phyloP scores from a whole-genome alignment of 2,113 vertebrate genomes.

The Phalacrocorax brasilianus region DNA sequence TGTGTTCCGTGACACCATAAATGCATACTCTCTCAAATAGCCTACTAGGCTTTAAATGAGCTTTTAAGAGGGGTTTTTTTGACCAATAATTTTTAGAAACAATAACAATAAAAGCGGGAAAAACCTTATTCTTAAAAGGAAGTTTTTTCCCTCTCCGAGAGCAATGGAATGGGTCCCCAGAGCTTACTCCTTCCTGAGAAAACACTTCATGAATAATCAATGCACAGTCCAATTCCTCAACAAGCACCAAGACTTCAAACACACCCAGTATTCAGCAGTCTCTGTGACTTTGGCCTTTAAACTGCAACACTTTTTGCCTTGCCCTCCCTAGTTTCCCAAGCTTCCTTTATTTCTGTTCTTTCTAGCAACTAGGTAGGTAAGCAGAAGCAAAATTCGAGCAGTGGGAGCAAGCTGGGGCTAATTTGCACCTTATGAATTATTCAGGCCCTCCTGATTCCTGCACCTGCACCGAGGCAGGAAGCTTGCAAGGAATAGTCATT shows the following conservation, averaged over 20 bases:
- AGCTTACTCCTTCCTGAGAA: slow-evolving; percentile 26
- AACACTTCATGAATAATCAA: slow-evolving; percentile 43
- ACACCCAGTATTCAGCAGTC: background rate
- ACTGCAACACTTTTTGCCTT: background rate
- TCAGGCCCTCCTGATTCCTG: slow-evolving; percentile 73
- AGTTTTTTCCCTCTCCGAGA: background rate
- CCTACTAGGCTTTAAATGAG: background rate
- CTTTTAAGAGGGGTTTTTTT: background rate
- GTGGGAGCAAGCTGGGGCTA: slow-evolving; percentile 55
- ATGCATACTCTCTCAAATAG: background rate
- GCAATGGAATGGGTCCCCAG: background rate
- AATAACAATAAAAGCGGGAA: background rate
- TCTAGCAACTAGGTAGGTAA: slow-evolving; percentile 67
- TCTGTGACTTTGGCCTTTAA: slow-evolving; percentile 27
- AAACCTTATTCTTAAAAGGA: slow-evolving; percentile 8
- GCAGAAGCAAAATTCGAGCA: slow-evolving; percentile 55
- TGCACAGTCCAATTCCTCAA: background rate
- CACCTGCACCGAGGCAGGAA: slow-evolving; percentile 79
- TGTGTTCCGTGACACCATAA: background rate
- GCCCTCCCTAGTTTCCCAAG: slow-evolving; percentile 3
- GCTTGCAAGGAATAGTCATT: slow-evolving; percentile 65
- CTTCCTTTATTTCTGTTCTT: slow-evolving; percentile 29
- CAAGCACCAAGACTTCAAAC: slow-evolving; percentile 17
- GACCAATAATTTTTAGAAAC: slow-evolving; percentile 4
- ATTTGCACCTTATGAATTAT: slow-evolving; percentile 79